These are phyloP conservation scores for Apus apus DNA, from an alignment of 2,113 vertebrate genomes.

Conservation along the genomic window DNA sequence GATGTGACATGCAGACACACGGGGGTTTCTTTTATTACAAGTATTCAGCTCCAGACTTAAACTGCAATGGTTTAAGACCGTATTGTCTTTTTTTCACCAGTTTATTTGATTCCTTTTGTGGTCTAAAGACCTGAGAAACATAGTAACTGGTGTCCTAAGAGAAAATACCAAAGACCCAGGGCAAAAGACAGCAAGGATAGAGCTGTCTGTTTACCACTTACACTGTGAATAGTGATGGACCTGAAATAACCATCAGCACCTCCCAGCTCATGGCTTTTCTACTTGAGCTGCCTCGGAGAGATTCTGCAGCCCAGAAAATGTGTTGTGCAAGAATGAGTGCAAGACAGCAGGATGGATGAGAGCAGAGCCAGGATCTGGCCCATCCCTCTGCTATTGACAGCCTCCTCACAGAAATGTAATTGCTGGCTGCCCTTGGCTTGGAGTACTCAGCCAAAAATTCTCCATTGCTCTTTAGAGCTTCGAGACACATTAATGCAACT, in stretches of 20 bases:
- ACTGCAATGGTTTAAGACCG: neutral
- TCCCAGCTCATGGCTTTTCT: neutral
- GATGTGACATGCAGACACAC: neutral
- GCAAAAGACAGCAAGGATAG: neutral
- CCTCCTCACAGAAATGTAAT: slow-evolving; percentile 1
- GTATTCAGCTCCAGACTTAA: neutral
- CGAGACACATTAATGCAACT: slow-evolving; percentile 6
- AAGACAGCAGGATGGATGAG: neutral
- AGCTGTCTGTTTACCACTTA: neutral
- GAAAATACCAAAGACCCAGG: neutral
- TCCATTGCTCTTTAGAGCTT: neutral
- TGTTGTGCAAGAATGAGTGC: neutral
- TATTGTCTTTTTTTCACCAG: neutral
- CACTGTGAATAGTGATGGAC: neutral
- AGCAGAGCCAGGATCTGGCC: neutral
- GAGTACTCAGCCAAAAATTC: slow-evolving; percentile 23
- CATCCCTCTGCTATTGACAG: slow-evolving; percentile 27
- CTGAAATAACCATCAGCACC: neutral
- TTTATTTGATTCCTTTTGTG: neutral
- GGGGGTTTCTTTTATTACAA: neutral
- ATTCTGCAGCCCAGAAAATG: neutral
- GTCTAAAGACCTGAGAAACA: neutral
- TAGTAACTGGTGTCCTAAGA: neutral
- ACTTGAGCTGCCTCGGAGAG: neutral
- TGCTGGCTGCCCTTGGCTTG: slow-evolving; percentile 52